Evolutionary conservation across 2,113 vertebrate species (phyloP).

Genomic region (Coryphaenoides rupestris): DNA sequence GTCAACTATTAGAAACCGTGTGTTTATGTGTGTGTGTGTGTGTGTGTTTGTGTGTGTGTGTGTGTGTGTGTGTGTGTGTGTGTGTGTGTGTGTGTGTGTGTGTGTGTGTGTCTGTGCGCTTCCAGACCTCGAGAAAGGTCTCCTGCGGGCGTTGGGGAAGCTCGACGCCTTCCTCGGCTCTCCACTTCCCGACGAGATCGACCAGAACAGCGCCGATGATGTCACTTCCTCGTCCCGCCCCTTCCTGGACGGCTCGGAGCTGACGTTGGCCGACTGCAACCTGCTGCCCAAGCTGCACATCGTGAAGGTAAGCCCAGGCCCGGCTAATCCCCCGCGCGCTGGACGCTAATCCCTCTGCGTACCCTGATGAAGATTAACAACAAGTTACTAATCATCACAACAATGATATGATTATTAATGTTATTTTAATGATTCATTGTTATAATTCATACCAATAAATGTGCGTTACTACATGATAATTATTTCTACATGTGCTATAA

Average conservation of each 20-base stretch:
- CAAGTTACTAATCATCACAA: too few relatives aligned
- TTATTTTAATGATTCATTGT: too few relatives aligned
- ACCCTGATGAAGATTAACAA: background rate
- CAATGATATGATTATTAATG: too few relatives aligned
- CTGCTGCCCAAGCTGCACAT: slow-evolving; percentile 89
- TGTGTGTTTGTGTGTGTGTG: background rate
- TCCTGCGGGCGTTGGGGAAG: slow-evolving; percentile 83
- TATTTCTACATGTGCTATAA: too few relatives aligned
- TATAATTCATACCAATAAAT: too few relatives aligned
- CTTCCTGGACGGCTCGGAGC: slow-evolving; percentile 84
- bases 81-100: background rate
- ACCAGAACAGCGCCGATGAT: slow-evolving; percentile 84
- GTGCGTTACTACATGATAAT: too few relatives aligned
- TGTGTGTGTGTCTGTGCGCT: slow-evolving; percentile 9
- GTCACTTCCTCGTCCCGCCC: slow-evolving; percentile 78
- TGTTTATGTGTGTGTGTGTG: background rate
- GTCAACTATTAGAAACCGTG: background rate
- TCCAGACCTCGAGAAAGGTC: slow-evolving; percentile 84
- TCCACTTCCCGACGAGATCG: slow-evolving; percentile 85
- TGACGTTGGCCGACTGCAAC: slow-evolving; percentile 89
- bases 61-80: background rate
- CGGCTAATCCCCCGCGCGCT: background rate
- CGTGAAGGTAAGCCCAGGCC: slow-evolving; percentile 61
- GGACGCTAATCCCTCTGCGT: background rate
- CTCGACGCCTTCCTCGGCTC: slow-evolving; percentile 81